Percentiles rank a stretch among this genome's conserved stretches.
These are phyloP conservation scores for Portunus trituberculatus DNA, from an alignment of 1,140 invertebrate genomes.

Conservation along the genomic window DNA sequence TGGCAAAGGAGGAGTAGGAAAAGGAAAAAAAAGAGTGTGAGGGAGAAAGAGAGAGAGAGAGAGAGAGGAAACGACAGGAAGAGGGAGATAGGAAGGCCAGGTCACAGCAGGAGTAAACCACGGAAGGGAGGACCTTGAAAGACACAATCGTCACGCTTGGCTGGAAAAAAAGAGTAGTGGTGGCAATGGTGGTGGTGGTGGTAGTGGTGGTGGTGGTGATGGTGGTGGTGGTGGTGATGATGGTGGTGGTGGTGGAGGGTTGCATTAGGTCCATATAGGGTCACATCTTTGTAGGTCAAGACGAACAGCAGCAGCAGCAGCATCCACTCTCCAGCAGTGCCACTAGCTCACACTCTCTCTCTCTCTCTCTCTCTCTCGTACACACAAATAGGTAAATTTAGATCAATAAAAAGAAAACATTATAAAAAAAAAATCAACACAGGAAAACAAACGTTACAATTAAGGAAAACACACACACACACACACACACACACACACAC, in stretches of 20 bases:
- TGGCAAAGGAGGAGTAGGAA: not conserved
- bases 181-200: no score
- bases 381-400: no score
- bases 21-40: not conserved
- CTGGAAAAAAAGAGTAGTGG: not conserved
- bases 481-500: no score
- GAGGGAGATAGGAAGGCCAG: not conserved
- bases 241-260: not conserved
- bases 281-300: conserved; percentile 1
- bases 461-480: no score
- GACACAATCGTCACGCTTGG: not conserved
- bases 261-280: conserved; percentile 2
- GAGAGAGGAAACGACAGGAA: not conserved
- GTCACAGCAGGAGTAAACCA: not conserved
- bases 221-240: not conserved
- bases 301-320: conserved; percentile 1
- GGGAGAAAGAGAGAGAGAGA: not conserved
- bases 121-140: not conserved
- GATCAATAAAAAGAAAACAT: no score
- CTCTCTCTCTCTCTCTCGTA: no score
- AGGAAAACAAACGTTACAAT: no score
- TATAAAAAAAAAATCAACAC: no score
- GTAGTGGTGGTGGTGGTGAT: no score
- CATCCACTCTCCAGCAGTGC: no score
- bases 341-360: no score